Evolutionary conservation across 2,888 invertebrate species (phyloP).

Genomic region (Phragmatobia fuliginosa): DNA sequence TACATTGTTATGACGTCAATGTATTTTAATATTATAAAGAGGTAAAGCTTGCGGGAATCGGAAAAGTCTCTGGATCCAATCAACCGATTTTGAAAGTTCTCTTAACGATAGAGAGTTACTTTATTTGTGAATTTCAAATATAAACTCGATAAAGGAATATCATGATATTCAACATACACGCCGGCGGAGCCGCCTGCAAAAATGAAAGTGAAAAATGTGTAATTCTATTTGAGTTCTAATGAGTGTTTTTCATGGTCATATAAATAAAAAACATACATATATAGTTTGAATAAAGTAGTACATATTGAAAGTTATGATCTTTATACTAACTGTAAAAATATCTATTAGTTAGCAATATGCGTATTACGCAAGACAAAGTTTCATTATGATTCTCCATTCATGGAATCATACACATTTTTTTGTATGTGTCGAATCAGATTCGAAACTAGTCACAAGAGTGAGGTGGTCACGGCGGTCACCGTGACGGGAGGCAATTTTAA

Average conservation of each 20-base stretch:
- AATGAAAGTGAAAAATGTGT: background rate
- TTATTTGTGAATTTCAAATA: no score
- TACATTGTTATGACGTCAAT: background rate
- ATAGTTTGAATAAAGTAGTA: background rate
- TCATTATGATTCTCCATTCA: slow-evolving; percentile 12
- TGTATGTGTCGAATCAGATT: slow-evolving; percentile 16
- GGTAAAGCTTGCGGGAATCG: no score
- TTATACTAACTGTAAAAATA: background rate
- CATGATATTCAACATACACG: no score
- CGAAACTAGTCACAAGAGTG: slow-evolving; percentile 10
- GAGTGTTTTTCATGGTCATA: background rate
- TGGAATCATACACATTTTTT: slow-evolving; percentile 18
- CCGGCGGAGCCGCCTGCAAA: no score
- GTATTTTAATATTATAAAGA: no score
- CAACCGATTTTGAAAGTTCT: no score
- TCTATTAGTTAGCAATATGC: slow-evolving; percentile 3
- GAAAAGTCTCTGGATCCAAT: no score
- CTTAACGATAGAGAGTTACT: no score
- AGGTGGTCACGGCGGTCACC: slow-evolving; percentile 3
- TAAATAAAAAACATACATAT: background rate
- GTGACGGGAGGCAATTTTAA: slow-evolving; percentile 21
- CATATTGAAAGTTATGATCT: background rate
- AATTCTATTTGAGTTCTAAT: slow-evolving; percentile 17
- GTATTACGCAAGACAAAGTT: slow-evolving; percentile 20
- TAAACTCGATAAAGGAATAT: no score